Conservation (phyloP, 1,140 invertebrate species). For the Drosophila ercepeae region DNA sequence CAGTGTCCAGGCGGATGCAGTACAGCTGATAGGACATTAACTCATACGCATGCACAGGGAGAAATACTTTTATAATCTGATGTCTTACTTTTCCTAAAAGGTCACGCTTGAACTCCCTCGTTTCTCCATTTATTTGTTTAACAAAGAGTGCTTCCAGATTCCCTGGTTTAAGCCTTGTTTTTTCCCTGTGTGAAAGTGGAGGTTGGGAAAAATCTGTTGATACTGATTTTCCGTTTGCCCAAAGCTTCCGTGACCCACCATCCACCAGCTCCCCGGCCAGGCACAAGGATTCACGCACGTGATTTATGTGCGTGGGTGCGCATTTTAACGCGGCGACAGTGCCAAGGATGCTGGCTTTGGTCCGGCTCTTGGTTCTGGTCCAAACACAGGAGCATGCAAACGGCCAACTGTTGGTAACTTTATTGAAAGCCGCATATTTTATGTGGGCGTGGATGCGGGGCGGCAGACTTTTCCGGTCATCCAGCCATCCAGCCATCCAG, state of each 20-base stretch:
- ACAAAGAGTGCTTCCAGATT: not conserved
- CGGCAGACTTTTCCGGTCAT: slow-evolving; percentile 17
- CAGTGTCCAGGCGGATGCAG: slow-evolving; percentile 69
- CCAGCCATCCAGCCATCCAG: slow-evolving; percentile 15
- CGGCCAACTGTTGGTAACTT: slow-evolving; percentile 61
- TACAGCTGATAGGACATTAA: slow-evolving; percentile 77
- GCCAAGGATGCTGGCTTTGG: slow-evolving; percentile 20
- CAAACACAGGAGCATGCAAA: slow-evolving; percentile 23
- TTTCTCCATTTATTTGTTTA: not conserved
- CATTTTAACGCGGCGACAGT: slow-evolving; percentile 67
- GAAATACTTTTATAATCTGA: not conserved
- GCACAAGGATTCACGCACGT: slow-evolving; percentile 70
- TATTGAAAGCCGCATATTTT: slow-evolving; percentile 80
- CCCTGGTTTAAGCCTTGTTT: not conserved
- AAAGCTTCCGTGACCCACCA: slow-evolving; percentile 33
- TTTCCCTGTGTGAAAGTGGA: not conserved
- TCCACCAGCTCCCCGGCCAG: slow-evolving; percentile 1
- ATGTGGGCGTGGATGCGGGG: slow-evolving; percentile 47
- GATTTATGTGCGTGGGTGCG: slow-evolving; percentile 79
- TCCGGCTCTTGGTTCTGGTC: slow-evolving; percentile 3
- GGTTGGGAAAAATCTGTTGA: slow-evolving; percentile 26
- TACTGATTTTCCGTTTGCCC: slow-evolving; percentile 49
- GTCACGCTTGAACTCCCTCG: not conserved
- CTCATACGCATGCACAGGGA: slow-evolving; percentile 20
- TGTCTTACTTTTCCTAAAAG: not conserved